Conservation (phyloP, 1,140 invertebrate species). For the Dendroctonus ponderosae region DNA sequence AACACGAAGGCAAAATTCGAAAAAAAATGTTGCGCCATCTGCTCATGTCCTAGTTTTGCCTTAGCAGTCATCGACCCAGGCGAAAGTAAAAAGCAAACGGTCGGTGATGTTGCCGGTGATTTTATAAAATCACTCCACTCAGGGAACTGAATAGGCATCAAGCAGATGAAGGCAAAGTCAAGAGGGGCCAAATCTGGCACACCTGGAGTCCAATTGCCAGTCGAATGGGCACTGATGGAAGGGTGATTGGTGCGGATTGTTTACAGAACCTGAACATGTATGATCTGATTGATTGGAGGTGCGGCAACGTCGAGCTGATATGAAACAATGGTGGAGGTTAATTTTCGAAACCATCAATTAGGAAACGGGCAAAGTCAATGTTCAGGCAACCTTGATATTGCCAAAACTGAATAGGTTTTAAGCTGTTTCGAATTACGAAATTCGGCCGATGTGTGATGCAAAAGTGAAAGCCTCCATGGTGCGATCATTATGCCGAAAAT, state of each 20-base stretch:
- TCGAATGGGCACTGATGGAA: no score
- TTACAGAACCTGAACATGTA: no score
- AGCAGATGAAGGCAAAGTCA: no score
- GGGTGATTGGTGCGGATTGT: no score
- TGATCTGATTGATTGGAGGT: background rate
- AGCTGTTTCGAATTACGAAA: background rate
- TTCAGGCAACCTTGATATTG: conserved; percentile 29
- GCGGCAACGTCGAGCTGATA: background rate
- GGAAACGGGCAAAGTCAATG: conserved; percentile 26
- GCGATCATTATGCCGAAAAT: conserved; percentile 17
- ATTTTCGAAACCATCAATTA: conserved; percentile 3
- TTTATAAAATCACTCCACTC: no score
- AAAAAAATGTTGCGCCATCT: conserved; percentile 25
- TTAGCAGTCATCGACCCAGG: conserved; percentile 25
- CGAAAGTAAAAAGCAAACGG: conserved; percentile 21
- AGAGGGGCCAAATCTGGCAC: no score
- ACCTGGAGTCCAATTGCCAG: no score
- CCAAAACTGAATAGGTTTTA: conserved; percentile 9
- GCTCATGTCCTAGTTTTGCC: conserved; percentile 25
- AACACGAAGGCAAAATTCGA: background rate
- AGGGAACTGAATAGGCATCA: no score
- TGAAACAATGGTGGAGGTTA: conserved; percentile 8
- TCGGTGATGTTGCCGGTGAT: background rate
- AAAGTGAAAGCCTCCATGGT: conserved; percentile 19
- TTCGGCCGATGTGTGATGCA: conserved; percentile 10